These are phyloP conservation scores for Eudyptes chrysolophus DNA, from an alignment of 2,113 vertebrate genomes.

Conservation along the genomic window DNA sequence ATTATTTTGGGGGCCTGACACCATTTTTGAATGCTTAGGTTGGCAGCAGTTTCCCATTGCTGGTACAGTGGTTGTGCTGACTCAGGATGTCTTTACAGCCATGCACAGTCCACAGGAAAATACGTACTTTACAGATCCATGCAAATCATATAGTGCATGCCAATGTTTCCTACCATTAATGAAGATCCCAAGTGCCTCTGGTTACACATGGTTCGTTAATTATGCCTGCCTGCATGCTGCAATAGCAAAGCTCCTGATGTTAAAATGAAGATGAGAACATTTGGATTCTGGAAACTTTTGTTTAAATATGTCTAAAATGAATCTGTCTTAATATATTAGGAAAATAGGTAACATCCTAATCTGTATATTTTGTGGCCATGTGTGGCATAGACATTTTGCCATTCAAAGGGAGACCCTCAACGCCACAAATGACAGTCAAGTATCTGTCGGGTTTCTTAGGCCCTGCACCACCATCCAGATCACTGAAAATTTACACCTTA, in stretches of 20 bases:
- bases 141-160: neutral
- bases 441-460: neutral
- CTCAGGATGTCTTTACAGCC: slow-evolving; percentile 19
- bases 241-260: neutral
- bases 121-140: neutral
- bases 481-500: neutral
- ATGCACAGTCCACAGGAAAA: slow-evolving; percentile 2
- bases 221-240: neutral
- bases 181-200: slow-evolving; percentile 1
- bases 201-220: neutral
- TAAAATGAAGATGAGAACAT: neutral
- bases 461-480: neutral
- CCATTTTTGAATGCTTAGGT: neutral
- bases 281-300: neutral
- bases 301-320: neutral
- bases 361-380: neutral
- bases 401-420: neutral
- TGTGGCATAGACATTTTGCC: neutral
- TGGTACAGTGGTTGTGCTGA: slow-evolving; percentile 35
- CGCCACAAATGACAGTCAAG: neutral
- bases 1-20: slow-evolving; percentile 8
- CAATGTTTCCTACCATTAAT: slow-evolving; percentile 1
- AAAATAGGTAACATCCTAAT: neutral
- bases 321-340: neutral
- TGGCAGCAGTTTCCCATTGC: neutral